Conservation (phyloP, 2,113 vertebrate genomes). For the Lipotes vexillifer region DNA sequence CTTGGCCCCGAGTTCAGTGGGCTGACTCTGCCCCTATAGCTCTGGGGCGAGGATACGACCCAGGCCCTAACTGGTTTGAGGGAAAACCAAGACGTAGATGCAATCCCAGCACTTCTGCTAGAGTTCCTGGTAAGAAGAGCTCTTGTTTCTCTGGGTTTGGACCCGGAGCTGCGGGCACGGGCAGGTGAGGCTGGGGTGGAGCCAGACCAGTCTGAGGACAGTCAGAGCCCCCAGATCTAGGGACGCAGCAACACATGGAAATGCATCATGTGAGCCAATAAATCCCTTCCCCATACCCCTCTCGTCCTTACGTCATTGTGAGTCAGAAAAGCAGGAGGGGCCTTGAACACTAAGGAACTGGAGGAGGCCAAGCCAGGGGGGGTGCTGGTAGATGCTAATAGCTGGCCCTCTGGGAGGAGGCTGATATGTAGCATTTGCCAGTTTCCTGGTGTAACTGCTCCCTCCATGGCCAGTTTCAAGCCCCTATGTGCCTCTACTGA, state of each 20-base stretch:
- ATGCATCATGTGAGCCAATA: background rate
- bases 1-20: background rate
- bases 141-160: too few relatives aligned
- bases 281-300: background rate
- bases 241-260: rapidly evolving
- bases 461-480: rapidly evolving
- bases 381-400: rapidly evolving
- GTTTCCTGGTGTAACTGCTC: background rate
- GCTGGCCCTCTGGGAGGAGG: background rate
- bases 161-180: too few relatives aligned
- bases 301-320: too few relatives aligned
- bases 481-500: background rate
- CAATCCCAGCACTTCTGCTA: background rate
- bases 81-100: background rate
- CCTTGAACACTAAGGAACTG: background rate
- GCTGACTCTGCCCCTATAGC: background rate
- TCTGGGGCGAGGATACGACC: background rate
- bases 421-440: background rate
- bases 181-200: background rate
- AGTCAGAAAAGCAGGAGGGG: background rate
- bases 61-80: background rate
- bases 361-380: too few relatives aligned
- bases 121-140: too few relatives aligned
- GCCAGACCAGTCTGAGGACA: too few relatives aligned
- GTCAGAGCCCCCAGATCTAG: background rate